Evolutionary conservation across 2,113 vertebrate species (phyloP), one percentile per base, ranked within the genome.

Genomic region (Miniopterus natalensis): DNA sequence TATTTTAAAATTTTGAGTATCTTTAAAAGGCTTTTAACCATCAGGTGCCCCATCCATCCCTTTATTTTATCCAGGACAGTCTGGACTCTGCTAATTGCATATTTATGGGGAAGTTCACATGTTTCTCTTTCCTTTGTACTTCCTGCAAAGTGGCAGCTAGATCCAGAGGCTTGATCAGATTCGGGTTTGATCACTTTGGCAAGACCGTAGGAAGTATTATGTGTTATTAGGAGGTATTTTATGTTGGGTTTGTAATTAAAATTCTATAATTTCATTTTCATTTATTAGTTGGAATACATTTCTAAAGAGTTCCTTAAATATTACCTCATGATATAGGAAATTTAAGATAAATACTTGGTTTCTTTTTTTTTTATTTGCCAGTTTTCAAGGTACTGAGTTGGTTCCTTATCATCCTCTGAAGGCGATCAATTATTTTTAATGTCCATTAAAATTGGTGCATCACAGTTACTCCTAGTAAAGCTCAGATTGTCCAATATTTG

Each of bases 231-330:
- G 20, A 40, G 36, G 11, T 92, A 71, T 17, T 89, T 92, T 9
- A 63, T 65, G 23, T 79, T 10, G 71, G 25, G 9, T 65, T 92
- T 73, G 42, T 89, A 73, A 20, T 71, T 78, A 93, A 78, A 42
- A 87, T 88, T 45, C 20, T 88, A 0, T 68, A 81, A 55, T 73
- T 94, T 84, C 20, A 59, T 75, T 92, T 96, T 88, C 10, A 42
- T 70, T 96, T 77, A 92, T 61, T 91, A 49, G 10, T 90, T 74
- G 40, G 53, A 94, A 77, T 65, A 65, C 49, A 73, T 79, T 84
- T 83, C 45, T 40, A 70, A 63, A 47, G 63, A 88, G 65, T 95
- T 95, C 20, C 45, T 40, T 5, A 84, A 84, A 66, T 53, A 90
- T 45, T 80, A 65, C 31, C 31, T 31, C 36, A 29, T 74, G 51